phyloP scores from a whole-genome alignment of 2,888 invertebrate species.

The Sclerodermus sp. region DNA sequence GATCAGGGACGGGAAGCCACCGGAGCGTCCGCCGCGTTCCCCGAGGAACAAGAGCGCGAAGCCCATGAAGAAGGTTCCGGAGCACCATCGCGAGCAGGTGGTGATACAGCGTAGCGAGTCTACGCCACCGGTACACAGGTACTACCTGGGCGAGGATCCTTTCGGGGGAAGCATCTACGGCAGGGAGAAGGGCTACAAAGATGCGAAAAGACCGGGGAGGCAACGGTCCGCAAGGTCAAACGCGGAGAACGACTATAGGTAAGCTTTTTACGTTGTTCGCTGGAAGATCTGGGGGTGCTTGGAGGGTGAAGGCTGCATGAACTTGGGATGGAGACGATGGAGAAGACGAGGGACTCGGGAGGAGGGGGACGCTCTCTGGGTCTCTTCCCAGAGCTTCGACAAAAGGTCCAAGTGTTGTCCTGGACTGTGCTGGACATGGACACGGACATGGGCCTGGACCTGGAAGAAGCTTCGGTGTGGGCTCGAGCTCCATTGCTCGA shows the following conservation, averaged over 20 bases:
- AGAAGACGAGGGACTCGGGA: too few relatives aligned
- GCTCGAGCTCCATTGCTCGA: too few relatives aligned
- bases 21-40: slow-evolving; percentile 42
- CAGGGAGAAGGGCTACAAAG: slow-evolving; percentile 78
- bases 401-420: too few relatives aligned
- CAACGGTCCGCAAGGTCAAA: slow-evolving; percentile 8
- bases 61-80: slow-evolving; percentile 30
- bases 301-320: slow-evolving; percentile 31
- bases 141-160: slow-evolving; percentile 85
- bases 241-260: slow-evolving; percentile 39
- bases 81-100: slow-evolving; percentile 25
- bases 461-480: too few relatives aligned
- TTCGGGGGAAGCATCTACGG: slow-evolving; percentile 82
- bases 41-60: slow-evolving; percentile 33
- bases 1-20: slow-evolving; percentile 55
- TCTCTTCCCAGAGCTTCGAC: too few relatives aligned
- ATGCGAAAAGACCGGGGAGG: slow-evolving; percentile 40
- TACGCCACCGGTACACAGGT: slow-evolving; percentile 70
- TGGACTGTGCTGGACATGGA: too few relatives aligned
- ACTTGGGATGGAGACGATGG: too few relatives aligned
- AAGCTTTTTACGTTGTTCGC: slow-evolving; percentile 11
- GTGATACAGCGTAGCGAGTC: slow-evolving; percentile 41
- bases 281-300: background rate
- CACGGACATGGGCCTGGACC: too few relatives aligned
- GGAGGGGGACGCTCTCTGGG: too few relatives aligned